Conservation (phyloP, 2,888 invertebrate species). For the Acleris sparsana region DNA sequence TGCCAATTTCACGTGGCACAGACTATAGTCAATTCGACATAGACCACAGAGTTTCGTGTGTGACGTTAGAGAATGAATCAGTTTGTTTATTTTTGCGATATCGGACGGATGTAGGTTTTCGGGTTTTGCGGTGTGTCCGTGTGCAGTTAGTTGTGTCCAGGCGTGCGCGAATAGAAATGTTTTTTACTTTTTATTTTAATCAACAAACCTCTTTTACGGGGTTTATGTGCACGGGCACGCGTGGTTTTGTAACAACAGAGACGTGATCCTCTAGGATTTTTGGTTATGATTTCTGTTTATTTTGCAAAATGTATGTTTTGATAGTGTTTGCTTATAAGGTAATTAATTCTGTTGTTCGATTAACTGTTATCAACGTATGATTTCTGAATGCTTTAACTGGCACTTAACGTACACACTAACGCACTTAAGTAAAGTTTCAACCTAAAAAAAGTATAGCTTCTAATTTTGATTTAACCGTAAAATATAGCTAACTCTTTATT, state of each 20-base stretch:
- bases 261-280: neutral
- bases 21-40: too few relatives aligned
- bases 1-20: too few relatives aligned
- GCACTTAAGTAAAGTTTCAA: too few relatives aligned
- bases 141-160: constrained; percentile 65
- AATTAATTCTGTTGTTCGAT: too few relatives aligned
- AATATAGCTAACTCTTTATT: too few relatives aligned
- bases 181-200: constrained; percentile 45
- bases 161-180: constrained; percentile 59
- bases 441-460: too few relatives aligned
- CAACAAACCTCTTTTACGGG: constrained; percentile 36
- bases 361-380: too few relatives aligned
- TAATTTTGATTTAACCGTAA: too few relatives aligned
- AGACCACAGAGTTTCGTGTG: too few relatives aligned
- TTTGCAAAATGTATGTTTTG: neutral
- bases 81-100: constrained; percentile 65
- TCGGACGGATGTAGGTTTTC: constrained; percentile 77
- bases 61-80: neutral
- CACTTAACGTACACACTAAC: too few relatives aligned
- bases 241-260: constrained; percentile 16
- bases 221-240: constrained; percentile 12
- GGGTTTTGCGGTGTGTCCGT: constrained; percentile 74
- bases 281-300: neutral
- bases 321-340: neutral
- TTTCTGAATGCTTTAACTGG: too few relatives aligned